Evolutionary conservation across 1,140 invertebrate genomes (phyloP), one percentile per base, ranked within the genome.

Genomic region (Drosophila grimshawi): DNA sequence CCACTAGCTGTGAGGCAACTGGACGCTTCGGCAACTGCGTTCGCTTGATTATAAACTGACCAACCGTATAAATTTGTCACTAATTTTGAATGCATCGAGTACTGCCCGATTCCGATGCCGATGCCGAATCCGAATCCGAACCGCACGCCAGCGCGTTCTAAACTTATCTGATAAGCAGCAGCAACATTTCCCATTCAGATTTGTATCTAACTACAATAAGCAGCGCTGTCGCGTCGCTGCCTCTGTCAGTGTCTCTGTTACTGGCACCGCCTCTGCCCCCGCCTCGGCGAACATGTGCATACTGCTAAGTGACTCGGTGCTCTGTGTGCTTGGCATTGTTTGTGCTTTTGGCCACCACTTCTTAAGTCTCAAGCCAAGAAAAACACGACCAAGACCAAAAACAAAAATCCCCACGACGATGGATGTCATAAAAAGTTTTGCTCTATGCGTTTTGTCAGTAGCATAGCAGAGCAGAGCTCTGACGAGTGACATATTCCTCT

Each of bases 161-260:
- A 89, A 89, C 77, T 83, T 89, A 81, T 89, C 85, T 89, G 85
- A 89, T 89, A 89, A 89, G 80, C 85, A 64, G 71, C 70, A 41
- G 65, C 85, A 78, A 85, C 80, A 89, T 71, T 76, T 89, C 75
- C 80, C 80, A n/a, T 89, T 89, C 78, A 89, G 85, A 89, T 89
- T 89, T 83, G 64, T 89, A 89, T 88, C 85, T 77, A 10, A 8
- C 39, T 43, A 74, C 71, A 76, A 5, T 74, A 8, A 57, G 59
- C 37, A 78, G 62, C 53, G 49, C 37, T 68, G 78, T 73, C 68
- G 71, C 78, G 63, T 55, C 53, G 62, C 49, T 53, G 73, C 19
- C 71, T 35, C 37, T n/a, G 60, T 43, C 51, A 30, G 35, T 8
- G 51, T 27, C 62, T 49, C 33, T 29, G 57, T 33, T 46, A n/a